These are phyloP conservation scores for Sinocyclocheilus rhinocerous DNA, from an alignment of 2,113 vertebrate species.

Conservation along the genomic window DNA sequence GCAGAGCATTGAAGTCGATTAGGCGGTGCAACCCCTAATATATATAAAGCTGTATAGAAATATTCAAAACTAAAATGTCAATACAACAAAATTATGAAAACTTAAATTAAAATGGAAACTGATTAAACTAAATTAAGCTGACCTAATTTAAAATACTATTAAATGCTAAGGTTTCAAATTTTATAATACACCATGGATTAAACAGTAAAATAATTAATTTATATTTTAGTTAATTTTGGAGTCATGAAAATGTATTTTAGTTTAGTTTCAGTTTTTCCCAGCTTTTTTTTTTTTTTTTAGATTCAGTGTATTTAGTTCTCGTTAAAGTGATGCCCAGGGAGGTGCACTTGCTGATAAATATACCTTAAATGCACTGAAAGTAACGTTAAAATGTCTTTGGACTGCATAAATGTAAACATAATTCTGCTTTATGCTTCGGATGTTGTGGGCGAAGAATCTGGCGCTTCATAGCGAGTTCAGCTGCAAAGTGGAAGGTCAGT, in stretches of 20 bases:
- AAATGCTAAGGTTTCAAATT: no score
- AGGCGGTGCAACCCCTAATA: no score
- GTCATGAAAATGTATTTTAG: neutral
- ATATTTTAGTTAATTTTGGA: neutral
- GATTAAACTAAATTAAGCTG: no score
- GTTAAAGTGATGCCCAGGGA: neutral
- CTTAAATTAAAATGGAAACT: no score
- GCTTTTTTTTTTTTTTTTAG: no score
- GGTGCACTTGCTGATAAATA: neutral
- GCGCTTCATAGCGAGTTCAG: neutral
- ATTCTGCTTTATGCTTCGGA: neutral
- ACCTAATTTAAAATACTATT: no score
- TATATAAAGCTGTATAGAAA: no score
- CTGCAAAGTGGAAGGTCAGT: neutral
- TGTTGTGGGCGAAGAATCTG: neutral
- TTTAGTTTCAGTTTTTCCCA: no score
- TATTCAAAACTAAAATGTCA: no score
- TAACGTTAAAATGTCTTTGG: neutral
- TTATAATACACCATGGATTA: neutral
- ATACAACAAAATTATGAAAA: no score
- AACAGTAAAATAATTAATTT: neutral
- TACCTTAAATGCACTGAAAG: neutral
- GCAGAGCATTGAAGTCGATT: no score
- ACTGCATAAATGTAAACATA: neutral
- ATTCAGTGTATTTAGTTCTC: no score